A percentile compares a stretch with the other conserved stretches of the same genome.
These are phyloP conservation scores for Drosophila paramelanica DNA, from an alignment of 2,888 invertebrate genomes.

Conservation along the genomic window DNA sequence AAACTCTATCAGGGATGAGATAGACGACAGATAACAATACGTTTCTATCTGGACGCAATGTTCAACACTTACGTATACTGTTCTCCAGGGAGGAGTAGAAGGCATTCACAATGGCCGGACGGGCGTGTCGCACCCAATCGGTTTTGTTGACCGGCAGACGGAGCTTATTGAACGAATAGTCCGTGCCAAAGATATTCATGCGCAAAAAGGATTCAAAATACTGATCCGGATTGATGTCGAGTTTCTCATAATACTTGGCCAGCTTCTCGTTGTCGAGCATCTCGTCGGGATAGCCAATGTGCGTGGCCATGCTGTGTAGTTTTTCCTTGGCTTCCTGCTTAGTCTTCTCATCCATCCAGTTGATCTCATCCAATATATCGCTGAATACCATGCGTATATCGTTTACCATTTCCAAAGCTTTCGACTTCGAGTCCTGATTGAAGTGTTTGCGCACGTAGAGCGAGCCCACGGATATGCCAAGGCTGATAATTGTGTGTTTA, in stretches of 20 bases:
- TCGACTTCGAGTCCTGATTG: conserved; percentile 92
- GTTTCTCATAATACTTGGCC: conserved; percentile 91
- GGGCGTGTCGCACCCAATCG: conserved; percentile 93
- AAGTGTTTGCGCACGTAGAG: conserved; percentile 95
- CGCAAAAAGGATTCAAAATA: conserved; percentile 92
- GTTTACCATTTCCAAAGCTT: conserved; percentile 94
- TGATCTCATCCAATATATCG: conserved; percentile 91
- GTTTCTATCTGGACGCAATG: not conserved
- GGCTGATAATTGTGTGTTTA: conserved; percentile 84
- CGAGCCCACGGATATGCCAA: conserved; percentile 92
- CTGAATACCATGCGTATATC: conserved; percentile 93
- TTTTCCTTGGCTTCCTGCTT: conserved; percentile 91
- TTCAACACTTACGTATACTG: conserved; percentile 91
- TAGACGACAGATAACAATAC: not conserved
- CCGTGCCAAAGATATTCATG: conserved; percentile 92
- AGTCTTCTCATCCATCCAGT: conserved; percentile 97
- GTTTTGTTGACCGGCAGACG: conserved; percentile 93
- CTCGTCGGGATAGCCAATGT: conserved; percentile 97
- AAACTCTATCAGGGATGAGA: conserved; percentile 88
- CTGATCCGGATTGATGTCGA: conserved; percentile 89
- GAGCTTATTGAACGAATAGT: conserved; percentile 91
- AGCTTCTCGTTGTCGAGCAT: conserved; percentile 92
- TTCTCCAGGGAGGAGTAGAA: conserved; percentile 94
- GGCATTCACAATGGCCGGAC: conserved; percentile 94
- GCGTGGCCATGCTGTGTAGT: conserved; percentile 92